phyloP scores from a whole-genome alignment of 2,888 invertebrate species.

The Sepioteuthis lessoniana region DNA sequence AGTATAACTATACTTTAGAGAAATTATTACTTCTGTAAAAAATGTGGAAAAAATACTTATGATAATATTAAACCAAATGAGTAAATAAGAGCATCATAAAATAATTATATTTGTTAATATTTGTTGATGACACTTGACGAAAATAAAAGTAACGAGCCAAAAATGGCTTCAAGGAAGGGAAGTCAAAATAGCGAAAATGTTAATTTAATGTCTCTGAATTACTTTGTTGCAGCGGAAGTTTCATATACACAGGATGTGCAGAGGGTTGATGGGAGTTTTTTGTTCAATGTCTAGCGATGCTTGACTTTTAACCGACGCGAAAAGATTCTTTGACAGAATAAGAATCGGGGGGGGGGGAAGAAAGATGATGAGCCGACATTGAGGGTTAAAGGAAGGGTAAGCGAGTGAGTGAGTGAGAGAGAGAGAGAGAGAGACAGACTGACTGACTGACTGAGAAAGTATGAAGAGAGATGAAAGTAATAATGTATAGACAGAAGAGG shows the following conservation, averaged over 20 bases:
- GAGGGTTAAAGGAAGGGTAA: no score
- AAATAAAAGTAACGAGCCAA: neutral
- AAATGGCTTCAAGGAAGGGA: neutral
- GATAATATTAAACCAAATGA: neutral
- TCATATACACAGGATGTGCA: conserved; percentile 6
- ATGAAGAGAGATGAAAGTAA: no score
- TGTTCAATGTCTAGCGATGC: neutral
- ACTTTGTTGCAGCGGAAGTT: neutral
- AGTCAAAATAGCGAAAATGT: neutral
- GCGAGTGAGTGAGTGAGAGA: no score
- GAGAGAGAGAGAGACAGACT: no score
- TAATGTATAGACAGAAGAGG: no score
- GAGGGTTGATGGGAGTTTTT: neutral
- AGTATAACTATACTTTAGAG: neutral
- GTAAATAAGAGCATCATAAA: neutral
- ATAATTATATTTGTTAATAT: neutral
- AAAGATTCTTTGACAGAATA: neutral
- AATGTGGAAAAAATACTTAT: neutral
- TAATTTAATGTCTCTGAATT: neutral
- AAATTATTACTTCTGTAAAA: neutral
- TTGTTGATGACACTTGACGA: neutral
- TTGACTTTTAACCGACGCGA: conserved; percentile 33
- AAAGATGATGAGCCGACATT: neutral
- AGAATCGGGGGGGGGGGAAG: neutral
- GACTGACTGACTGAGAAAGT: no score